Evolutionary conservation across 2,888 invertebrate genomes (phyloP).

Genomic region (Tenthredo scrophulariae): DNA sequence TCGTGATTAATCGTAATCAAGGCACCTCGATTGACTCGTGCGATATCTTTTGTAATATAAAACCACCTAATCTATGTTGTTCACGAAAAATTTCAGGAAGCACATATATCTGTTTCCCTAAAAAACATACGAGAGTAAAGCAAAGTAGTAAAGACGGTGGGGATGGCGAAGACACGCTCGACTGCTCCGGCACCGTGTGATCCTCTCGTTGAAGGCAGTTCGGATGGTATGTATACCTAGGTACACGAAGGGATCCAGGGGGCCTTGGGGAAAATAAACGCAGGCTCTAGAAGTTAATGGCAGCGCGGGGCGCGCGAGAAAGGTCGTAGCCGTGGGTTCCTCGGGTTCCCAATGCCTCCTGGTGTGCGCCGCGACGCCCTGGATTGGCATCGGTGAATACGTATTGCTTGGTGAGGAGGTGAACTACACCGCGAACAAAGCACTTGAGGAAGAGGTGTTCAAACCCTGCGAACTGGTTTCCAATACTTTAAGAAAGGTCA

Average conservation of each 20-base stretch:
- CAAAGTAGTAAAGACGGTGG: background rate
- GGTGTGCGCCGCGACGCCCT: constrained; percentile 38
- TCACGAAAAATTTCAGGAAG: background rate
- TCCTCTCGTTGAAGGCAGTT: constrained; percentile 40
- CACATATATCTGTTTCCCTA: background rate
- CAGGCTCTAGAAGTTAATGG: constrained; percentile 49
- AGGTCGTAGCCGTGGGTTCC: constrained; percentile 41
- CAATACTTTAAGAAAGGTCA: constrained; percentile 22
- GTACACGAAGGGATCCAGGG: constrained; percentile 4
- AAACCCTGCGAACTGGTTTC: constrained; percentile 19
- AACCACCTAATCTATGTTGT: background rate
- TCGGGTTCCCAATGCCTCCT: constrained; percentile 24
- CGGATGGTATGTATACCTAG: constrained; percentile 5
- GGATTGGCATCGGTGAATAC: constrained; percentile 42
- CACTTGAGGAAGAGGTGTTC: constrained; percentile 3
- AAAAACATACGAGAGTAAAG: background rate
- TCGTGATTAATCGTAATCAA: background rate
- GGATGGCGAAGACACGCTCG: constrained; percentile 39
- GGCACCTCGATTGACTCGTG: background rate
- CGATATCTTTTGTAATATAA: background rate
- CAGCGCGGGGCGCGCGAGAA: constrained; percentile 40
- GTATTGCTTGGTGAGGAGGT: constrained; percentile 6
- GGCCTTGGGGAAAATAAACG: constrained; percentile 46
- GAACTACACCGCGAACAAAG: constrained; percentile 5
- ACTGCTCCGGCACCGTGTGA: constrained; percentile 43